phyloP scores from a whole-genome alignment of 2,797 vertebrate genomes.

The Ficedula albicollis region DNA sequence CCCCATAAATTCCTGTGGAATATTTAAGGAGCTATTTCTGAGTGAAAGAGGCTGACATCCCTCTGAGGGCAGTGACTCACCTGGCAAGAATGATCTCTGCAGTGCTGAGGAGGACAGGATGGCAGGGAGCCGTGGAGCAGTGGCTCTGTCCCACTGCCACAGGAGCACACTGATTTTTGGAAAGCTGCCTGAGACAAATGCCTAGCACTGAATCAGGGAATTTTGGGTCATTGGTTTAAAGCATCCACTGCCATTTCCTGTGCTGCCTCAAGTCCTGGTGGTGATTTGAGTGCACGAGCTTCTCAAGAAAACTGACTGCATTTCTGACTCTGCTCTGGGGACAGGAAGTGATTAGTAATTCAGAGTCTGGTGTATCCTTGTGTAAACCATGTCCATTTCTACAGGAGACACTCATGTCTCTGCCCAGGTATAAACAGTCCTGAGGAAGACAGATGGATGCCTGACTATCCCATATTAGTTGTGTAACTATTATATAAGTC shows the following conservation, averaged over 20 bases:
- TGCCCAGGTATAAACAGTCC: neutral
- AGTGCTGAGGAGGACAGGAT: neutral
- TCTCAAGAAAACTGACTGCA: neutral
- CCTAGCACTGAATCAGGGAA: neutral
- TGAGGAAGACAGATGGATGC: neutral
- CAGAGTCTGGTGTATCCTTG: neutral
- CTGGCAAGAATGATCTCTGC: neutral
- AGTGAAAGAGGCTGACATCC: neutral
- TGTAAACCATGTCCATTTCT: neutral
- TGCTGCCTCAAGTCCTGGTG: neutral
- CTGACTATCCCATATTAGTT: neutral
- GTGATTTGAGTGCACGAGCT: neutral
- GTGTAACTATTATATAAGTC: neutral
- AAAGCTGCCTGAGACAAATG: neutral
- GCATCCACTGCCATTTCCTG: neutral
- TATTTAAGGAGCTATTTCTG: neutral
- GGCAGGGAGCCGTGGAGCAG: neutral
- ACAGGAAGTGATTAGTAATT: neutral
- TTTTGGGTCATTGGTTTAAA: neutral
- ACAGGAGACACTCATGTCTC: neutral
- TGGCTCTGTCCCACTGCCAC: neutral
- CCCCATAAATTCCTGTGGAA: neutral
- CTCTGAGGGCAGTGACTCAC: slow-evolving; percentile 20
- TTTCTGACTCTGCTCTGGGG: neutral
- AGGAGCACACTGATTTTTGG: neutral